Conservation (phyloP, 92 coral and sea anemone species). For the Phymanthus crucifer region DNA sequence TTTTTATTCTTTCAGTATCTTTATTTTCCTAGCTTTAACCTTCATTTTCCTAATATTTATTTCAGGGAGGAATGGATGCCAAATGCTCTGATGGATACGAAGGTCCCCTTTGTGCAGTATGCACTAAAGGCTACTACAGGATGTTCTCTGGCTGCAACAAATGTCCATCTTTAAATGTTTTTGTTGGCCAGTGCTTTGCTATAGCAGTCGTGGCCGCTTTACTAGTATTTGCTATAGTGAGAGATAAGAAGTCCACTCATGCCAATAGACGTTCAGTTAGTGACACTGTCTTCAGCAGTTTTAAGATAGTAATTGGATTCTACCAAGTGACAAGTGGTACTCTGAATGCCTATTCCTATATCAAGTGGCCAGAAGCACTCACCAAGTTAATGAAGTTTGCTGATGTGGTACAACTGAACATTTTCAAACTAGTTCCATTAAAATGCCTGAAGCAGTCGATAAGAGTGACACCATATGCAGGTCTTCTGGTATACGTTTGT, state of each 20-base stretch:
- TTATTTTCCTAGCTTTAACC: background rate
- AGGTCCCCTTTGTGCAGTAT: constrained; percentile 11
- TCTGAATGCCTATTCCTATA: background rate
- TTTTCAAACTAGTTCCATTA: background rate
- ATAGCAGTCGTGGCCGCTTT: background rate
- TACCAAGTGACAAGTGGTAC: constrained; percentile 16
- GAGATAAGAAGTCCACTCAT: background rate
- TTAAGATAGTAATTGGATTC: constrained; percentile 10
- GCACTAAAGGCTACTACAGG: constrained; percentile 1
- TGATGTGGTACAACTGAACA: background rate
- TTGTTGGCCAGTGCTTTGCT: background rate
- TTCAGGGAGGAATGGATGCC: background rate
- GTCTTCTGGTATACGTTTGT: no score
- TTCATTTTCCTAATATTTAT: background rate
- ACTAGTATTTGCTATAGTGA: background rate
- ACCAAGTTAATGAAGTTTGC: background rate
- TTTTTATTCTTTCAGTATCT: background rate
- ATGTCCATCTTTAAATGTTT: background rate
- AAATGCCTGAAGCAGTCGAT: no score
- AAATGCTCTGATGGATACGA: background rate
- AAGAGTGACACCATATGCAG: no score
- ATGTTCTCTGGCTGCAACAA: constrained; percentile 9
- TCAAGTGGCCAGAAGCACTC: constrained; percentile 3
- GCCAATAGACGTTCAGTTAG: background rate
- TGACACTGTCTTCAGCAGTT: background rate